Evolutionary conservation across 2,888 invertebrate genomes (phyloP).

Genomic region (Drosophila imparisetae): DNA sequence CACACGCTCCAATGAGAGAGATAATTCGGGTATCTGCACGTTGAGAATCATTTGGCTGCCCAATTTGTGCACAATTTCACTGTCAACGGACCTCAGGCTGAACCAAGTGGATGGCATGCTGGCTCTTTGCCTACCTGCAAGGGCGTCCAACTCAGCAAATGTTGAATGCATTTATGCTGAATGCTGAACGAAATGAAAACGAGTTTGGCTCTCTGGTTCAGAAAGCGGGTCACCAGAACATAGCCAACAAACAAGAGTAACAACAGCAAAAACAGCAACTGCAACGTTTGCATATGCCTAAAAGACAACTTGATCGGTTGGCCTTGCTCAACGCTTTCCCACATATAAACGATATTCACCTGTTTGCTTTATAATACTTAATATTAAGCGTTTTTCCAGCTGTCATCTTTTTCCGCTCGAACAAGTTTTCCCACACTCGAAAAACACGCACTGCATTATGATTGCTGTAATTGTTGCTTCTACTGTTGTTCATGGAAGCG

Average conservation of each 20-base stretch:
- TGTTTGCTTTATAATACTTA: constrained; percentile 41
- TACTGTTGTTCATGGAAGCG: constrained; percentile 55
- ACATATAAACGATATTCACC: constrained; percentile 33
- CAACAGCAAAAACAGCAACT: constrained; percentile 14
- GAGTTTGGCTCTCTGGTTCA: constrained; percentile 62
- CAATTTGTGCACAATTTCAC: constrained; percentile 81
- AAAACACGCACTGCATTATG: constrained; percentile 64
- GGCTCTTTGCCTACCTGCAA: constrained; percentile 45
- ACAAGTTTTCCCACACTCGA: constrained; percentile 72
- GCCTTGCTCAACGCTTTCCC: constrained; percentile 66
- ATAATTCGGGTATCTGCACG: constrained; percentile 45
- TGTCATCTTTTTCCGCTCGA: constrained; percentile 65
- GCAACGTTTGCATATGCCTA: constrained; percentile 20
- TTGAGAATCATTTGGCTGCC: constrained; percentile 52
- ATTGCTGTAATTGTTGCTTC: constrained; percentile 45
- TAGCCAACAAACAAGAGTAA: constrained; percentile 41
- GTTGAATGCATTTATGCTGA: constrained; percentile 26
- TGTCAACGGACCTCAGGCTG: constrained; percentile 70
- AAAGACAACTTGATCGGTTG: constrained; percentile 44
- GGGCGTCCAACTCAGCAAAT: constrained; percentile 52
- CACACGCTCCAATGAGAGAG: constrained; percentile 58
- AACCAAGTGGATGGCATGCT: constrained; percentile 30
- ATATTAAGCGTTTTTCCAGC: constrained; percentile 40
- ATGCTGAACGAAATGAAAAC: constrained; percentile 71
- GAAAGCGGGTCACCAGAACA: constrained; percentile 82